Evolutionary conservation across 2,797 vertebrate species (phyloP), one percentile per base, ranked within the genome.

Genomic region (Chromis chromis): DNA sequence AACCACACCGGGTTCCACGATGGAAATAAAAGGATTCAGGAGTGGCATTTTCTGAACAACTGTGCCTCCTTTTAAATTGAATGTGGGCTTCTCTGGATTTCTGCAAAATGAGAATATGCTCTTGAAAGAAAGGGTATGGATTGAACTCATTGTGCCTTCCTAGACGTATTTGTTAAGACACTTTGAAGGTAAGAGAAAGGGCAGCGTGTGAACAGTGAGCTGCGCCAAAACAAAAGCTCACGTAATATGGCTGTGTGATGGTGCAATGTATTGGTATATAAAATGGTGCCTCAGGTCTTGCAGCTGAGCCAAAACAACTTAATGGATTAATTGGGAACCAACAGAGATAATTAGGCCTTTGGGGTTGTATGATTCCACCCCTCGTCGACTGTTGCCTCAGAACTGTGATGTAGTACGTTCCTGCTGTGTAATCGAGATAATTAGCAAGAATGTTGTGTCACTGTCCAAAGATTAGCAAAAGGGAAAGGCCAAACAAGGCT

Each of bases 311-410:
- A 95, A 96, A 97, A 96, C 95, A 96, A 96, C 95, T 96, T 95
- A 96, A 96, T 95, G 94, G 95, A 97, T 97, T 97, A 98, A 98
- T 98, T 98, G 96, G 96, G 83, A 96, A 92, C 95, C 96, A 96
- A 93, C 95, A 94, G 95, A 96, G 96, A 96, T 98, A 98, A 99
- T 98, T 96, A 96, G 95, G 95, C 96, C 96, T 96, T 94, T 95
- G 96, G 95, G 97, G 97, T 93, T 94, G 80, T 95, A 95, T 94
- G 94, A 98, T 96, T 96, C 94, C 94, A 96, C 95, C 95, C 95
- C 94, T 95, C 92, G 94, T 95, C 95, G 96, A 96, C 94, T 86
- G 84, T 92, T 96, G 95, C 89, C 95, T 96, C 94, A 94, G 93
- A 95, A 95, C 91, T 92, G 95, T 78, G 81, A 89, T 87, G 80